Conservation (phyloP, 1,140 invertebrate species). For the Conus betulinus region DNA sequence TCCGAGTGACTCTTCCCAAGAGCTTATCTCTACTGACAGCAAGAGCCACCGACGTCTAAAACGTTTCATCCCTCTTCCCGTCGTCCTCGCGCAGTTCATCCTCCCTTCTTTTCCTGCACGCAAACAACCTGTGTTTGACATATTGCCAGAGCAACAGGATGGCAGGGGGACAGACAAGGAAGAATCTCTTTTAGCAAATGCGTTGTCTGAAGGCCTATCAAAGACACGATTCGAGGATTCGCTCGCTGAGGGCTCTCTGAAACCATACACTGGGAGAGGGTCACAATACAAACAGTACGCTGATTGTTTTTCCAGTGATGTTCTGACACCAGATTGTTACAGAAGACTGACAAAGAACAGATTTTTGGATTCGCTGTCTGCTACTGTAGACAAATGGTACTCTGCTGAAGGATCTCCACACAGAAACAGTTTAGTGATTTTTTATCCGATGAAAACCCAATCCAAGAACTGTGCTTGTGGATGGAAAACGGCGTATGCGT, state of each 20-base stretch:
- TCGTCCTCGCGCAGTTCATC: neutral
- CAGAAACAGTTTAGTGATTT: neutral
- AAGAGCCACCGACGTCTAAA: neutral
- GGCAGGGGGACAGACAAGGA: neutral
- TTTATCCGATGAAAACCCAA: neutral
- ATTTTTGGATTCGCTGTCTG: no score
- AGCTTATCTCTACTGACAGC: neutral
- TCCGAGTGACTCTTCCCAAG: neutral
- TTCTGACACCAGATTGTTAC: no score
- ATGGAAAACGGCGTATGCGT: neutral
- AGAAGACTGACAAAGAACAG: no score
- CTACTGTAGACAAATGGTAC: no score
- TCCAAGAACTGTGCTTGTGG: neutral
- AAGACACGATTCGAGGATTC: neutral
- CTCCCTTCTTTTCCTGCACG: neutral
- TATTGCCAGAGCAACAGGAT: neutral
- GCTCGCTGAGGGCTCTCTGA: no score
- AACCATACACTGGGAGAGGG: no score
- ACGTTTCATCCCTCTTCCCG: neutral
- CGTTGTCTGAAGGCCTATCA: neutral
- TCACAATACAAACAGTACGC: no score
- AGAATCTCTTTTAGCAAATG: neutral
- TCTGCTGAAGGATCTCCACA: neutral
- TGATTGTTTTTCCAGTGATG: no score
- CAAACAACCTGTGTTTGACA: neutral